Base-by-base conservation (phyloP, 1,140 invertebrate species). In the Cydia strobilella region DNA sequence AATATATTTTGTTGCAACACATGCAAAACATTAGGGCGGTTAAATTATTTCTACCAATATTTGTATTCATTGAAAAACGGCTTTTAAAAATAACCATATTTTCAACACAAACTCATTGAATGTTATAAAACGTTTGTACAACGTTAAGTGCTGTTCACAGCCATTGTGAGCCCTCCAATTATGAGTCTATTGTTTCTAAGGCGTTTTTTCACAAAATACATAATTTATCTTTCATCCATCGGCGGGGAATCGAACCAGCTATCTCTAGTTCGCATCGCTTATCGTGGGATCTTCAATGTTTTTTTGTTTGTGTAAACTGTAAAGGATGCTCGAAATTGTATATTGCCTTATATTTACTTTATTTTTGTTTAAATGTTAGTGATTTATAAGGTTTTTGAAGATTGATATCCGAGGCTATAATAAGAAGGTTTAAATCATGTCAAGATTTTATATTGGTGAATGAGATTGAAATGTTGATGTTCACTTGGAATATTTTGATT, bases 191-290 rank as follows among this genome's bases (percentile, higher is more conserved):
- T 69, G 65, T 69, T 69, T 69, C 65, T 39, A 69, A 65, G 23
- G 65, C 31, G 23, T n/a, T 69, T 69, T 69, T 69, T 69, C 65
- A 69, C 65, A 69, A 69, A 69, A 69, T 69, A 69, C 65, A 69
- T 42, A 66, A 69, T 15, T 69, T 69, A 69, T 69, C 65, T 69
- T 35, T 10, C 27, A 18, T 69, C 27, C 27, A 69, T 69, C 65
- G 20, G 42, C 39, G n/a, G 42, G 71, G 71, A 72, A 51, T 72
- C 71, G 45, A 72, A 72, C 71, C 69, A 20, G 39, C 71, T 72
- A 72, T 72, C 71, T 20, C 39, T 51, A 51, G 71, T 51, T 72
- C 23, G 42, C 35, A 48, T 69, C 65, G 25, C 65, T 35, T 69
- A 69, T 69, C 65, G 65, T 35, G n/a, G 3, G 65, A 69, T 69